Conservation (phyloP, 1,140 invertebrate genomes). For the Paramacrobiotus metropolitanus region DNA sequence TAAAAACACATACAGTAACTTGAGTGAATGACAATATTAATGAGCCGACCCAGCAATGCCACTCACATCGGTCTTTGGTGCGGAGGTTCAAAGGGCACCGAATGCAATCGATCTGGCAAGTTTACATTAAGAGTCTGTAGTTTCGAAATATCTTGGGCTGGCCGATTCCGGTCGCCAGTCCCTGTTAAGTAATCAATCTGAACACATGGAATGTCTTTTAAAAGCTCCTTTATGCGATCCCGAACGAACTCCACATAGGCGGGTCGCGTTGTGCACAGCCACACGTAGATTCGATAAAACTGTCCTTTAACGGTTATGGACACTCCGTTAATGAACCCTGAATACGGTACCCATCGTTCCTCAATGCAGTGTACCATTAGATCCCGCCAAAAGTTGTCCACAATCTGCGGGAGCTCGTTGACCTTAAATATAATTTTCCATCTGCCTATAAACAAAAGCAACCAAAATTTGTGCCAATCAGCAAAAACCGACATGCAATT, state of each 20-base stretch:
- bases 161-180: no score
- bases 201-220: constrained; percentile 1
- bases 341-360: constrained; percentile 3
- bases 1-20: no score
- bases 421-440: not conserved
- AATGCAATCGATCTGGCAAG: no score
- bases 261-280: not conserved
- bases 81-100: no score
- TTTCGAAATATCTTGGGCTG: no score
- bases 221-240: not conserved
- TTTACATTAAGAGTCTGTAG: no score
- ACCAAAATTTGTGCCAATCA: no score
- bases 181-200: not conserved
- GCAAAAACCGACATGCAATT: no score
- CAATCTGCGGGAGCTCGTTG: not conserved
- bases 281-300: constrained; percentile 4
- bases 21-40: no score
- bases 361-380: constrained; percentile 4
- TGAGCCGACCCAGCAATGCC: no score
- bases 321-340: not conserved
- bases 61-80: no score
- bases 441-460: no score
- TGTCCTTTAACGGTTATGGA: not conserved
- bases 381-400: constrained; percentile 5
- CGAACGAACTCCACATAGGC: not conserved